Evolutionary conservation across 2,888 invertebrate species (phyloP).

Genomic region (Stictocephala bisonia): DNA sequence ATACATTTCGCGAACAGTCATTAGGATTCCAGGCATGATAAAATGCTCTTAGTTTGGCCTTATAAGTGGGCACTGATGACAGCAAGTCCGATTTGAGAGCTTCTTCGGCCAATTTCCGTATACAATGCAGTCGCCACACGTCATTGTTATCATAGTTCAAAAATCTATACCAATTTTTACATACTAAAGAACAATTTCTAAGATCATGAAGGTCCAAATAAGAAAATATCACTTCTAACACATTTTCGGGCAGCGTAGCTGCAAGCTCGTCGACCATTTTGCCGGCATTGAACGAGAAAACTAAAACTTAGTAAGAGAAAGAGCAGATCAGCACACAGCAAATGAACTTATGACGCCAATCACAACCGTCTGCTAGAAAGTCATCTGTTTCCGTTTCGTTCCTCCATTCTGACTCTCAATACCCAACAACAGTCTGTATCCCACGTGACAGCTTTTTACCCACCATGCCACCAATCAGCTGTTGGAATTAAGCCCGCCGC

Average conservation of each 20-base stretch:
- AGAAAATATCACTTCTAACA: conserved; percentile 91
- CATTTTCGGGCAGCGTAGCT: conserved; percentile 78
- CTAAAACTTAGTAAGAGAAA: no score
- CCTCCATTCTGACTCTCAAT: neutral
- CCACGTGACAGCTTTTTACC: conserved; percentile 49
- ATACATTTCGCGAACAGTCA: conserved; percentile 97
- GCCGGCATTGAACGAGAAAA: no score
- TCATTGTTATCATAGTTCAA: conserved; percentile 94
- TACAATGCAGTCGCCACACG: conserved; percentile 93
- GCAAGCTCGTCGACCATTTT: conserved; percentile 73
- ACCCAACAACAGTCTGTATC: no score
- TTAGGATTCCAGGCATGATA: conserved; percentile 97
- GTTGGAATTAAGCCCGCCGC: conserved; percentile 59
- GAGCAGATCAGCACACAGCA: no score
- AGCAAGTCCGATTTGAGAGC: conserved; percentile 91
- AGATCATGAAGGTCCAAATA: conserved; percentile 89
- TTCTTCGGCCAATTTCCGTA: conserved; percentile 86
- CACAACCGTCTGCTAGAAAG: conserved; percentile 22
- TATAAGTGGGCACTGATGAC: conserved; percentile 88
- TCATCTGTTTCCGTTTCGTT: conserved; percentile 37
- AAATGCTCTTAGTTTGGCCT: conserved; percentile 93
- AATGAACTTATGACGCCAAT: conserved; percentile 34
- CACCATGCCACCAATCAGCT: conserved; percentile 60
- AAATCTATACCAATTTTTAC: conserved; percentile 92
- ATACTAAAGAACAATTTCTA: conserved; percentile 89